Percentiles rank a stretch among this genome's conserved stretches.
Conservation (phyloP, 35 echinoderm and acorn worm species). For the Nesometra sesokonis region DNA sequence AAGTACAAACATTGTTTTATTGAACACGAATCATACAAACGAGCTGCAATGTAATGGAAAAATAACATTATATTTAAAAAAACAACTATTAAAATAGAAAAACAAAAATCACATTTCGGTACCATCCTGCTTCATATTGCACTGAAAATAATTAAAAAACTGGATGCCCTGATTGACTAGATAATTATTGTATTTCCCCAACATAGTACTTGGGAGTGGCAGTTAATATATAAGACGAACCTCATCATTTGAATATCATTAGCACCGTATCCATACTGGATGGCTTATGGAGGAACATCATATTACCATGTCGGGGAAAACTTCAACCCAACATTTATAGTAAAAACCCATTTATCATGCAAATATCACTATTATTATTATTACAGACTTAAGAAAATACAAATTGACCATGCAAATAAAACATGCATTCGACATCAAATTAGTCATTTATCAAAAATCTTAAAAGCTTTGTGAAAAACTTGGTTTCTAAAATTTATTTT, state of each 20-base stretch:
- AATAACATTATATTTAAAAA: background rate
- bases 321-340: background rate
- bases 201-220: background rate
- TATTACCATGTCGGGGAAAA: background rate
- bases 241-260: background rate
- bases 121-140: background rate
- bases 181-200: background rate
- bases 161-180: background rate
- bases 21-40: background rate
- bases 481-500: slow-evolving; percentile 1
- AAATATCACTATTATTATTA: background rate
- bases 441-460: background rate
- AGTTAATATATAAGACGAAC: background rate
- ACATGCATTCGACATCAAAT: background rate
- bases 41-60: background rate
- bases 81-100: background rate
- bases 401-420: background rate
- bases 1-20: background rate
- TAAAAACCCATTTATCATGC: background rate
- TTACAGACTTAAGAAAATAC: background rate
- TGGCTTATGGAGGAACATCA: background rate
- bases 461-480: slow-evolving; percentile 1
- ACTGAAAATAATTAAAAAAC: background rate
- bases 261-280: background rate
- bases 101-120: background rate